Percentiles rank a stretch among this genome's conserved stretches.
phyloP scores from a whole-genome alignment of 1,140 invertebrate species.

The Aphis gossypii region DNA sequence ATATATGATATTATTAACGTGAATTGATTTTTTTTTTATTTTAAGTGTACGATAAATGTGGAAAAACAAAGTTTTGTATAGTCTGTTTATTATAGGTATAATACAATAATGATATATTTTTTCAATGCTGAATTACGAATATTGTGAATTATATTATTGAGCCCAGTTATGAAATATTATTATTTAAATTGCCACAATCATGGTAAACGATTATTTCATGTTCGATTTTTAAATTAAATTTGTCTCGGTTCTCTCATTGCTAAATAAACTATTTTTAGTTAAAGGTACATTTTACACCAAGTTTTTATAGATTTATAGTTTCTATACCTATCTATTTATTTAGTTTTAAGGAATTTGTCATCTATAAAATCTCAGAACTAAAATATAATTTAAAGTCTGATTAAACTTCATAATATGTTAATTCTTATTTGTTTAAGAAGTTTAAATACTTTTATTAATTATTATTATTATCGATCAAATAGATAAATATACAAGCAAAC shows the following conservation, averaged over 20 bases:
- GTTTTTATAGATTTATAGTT: neutral
- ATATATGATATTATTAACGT: slow-evolving; percentile 1
- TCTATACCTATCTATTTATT: neutral
- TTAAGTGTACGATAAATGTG: neutral
- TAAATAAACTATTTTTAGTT: neutral
- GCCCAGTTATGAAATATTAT: neutral
- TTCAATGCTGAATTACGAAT: neutral
- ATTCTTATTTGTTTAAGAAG: neutral
- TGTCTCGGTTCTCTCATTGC: neutral
- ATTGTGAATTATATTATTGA: neutral
- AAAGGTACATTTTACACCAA: neutral
- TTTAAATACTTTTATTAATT: neutral
- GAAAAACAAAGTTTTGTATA: neutral
- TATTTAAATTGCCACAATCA: slow-evolving; percentile 10
- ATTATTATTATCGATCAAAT: neutral
- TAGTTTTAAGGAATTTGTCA: neutral
- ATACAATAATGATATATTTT: neutral
- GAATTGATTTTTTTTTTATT: neutral
- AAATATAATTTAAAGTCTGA: neutral
- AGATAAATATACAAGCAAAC: neutral
- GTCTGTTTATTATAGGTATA: neutral
- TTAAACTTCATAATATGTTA: neutral
- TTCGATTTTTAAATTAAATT: slow-evolving; percentile 5
- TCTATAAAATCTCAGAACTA: neutral
- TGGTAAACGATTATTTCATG: neutral